A percentile compares a stretch with the other conserved stretches of the same genome.
These are phyloP conservation scores for Limnothrissa miodon DNA, from an alignment of 2,113 vertebrate species.

Conservation along the genomic window DNA sequence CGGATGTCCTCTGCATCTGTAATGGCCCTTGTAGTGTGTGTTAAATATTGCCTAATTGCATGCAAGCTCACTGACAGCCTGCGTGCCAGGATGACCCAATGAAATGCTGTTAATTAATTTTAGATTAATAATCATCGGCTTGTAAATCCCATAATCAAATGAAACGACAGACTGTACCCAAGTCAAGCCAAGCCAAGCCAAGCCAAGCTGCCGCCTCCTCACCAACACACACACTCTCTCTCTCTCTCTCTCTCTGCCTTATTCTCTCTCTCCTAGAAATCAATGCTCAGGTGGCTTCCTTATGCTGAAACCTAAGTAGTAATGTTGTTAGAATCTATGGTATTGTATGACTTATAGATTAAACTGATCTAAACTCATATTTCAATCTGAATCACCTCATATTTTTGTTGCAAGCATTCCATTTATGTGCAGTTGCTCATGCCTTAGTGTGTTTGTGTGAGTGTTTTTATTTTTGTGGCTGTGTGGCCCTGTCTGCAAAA, in stretches of 20 bases:
- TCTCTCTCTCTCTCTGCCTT: background rate
- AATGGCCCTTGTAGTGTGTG: background rate
- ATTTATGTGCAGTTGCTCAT: too few species aligned
- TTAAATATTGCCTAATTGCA: constrained; percentile 31
- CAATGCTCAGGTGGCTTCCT: too few species aligned
- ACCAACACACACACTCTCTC: too few species aligned
- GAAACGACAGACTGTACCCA: constrained; percentile 22
- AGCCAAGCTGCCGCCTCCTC: too few species aligned
- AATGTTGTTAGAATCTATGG: too few species aligned
- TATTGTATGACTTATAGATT: too few species aligned
- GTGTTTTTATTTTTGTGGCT: background rate
- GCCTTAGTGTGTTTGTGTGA: background rate
- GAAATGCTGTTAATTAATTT: constrained; percentile 45
- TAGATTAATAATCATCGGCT: constrained; percentile 41
- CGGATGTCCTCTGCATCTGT: background rate
- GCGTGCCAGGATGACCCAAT: constrained; percentile 37
- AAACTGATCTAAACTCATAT: too few species aligned
- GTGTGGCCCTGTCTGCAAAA: too few species aligned
- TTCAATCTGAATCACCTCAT: too few species aligned
- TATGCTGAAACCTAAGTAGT: too few species aligned
- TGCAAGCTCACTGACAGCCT: constrained; percentile 41
- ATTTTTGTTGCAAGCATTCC: too few species aligned
- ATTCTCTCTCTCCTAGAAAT: background rate
- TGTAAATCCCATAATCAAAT: constrained; percentile 19
- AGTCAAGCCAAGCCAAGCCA: too few species aligned